These are phyloP conservation scores for Aporophyla nigra DNA, from an alignment of 2,888 invertebrate species.

Conservation along the genomic window DNA sequence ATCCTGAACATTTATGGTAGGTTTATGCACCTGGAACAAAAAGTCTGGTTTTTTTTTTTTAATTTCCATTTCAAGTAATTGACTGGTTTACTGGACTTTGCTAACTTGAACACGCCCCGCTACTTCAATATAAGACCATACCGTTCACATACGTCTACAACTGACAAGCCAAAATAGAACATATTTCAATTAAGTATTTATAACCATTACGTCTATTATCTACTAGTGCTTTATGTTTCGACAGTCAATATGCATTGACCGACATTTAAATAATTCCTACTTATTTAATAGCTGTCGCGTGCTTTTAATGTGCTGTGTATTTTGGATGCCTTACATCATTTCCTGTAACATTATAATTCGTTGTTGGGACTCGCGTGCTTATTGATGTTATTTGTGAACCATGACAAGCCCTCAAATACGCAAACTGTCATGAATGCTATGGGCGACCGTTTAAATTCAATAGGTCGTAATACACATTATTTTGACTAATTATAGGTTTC, in stretches of 20 bases:
- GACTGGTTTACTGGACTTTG: slow-evolving; percentile 16
- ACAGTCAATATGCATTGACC: not conserved
- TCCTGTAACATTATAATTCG: slow-evolving; percentile 40
- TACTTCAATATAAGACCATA: slow-evolving; percentile 4
- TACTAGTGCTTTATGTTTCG: slow-evolving; percentile 6
- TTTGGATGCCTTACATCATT: slow-evolving; percentile 37
- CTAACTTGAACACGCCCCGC: not conserved
- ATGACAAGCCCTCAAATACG: slow-evolving; percentile 64
- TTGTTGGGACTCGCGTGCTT: slow-evolving; percentile 68
- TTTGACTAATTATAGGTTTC: slow-evolving; percentile 17
- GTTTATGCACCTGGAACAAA: slow-evolving; percentile 6
- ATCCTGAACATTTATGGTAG: slow-evolving; percentile 40
- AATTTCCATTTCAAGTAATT: not conserved
- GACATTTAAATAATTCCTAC: slow-evolving; percentile 14
- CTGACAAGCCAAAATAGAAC: not conserved
- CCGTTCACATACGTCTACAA: not conserved
- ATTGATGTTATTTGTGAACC: slow-evolving; percentile 68
- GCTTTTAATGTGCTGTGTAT: slow-evolving; percentile 25
- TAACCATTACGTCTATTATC: slow-evolving; percentile 15
- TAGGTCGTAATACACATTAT: slow-evolving; percentile 68
- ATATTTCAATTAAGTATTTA: slow-evolving; percentile 5
- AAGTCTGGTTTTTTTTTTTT: not conserved
- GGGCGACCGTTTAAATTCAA: slow-evolving; percentile 56
- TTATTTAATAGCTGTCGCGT: slow-evolving; percentile 37
- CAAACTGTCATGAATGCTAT: slow-evolving; percentile 56